Evolutionary conservation across 2,888 invertebrate genomes (phyloP).

Genomic region (Leptogaster cylindrica): DNA sequence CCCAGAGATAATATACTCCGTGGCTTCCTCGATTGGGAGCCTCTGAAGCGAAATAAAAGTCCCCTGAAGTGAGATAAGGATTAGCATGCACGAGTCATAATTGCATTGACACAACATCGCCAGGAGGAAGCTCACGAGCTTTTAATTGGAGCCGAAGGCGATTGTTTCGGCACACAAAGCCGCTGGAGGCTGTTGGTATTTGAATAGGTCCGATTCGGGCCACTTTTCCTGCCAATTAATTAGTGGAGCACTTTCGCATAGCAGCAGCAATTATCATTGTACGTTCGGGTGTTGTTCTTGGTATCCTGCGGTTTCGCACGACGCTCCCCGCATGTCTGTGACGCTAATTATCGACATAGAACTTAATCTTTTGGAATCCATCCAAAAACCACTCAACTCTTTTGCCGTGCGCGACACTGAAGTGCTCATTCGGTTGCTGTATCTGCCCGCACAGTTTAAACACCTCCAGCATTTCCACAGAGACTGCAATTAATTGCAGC

Average conservation of each 20-base stretch:
- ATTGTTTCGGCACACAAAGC: background rate
- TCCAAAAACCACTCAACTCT: background rate
- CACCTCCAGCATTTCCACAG: no score
- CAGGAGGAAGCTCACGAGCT: constrained; percentile 19
- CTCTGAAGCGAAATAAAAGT: background rate
- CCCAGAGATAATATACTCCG: no score
- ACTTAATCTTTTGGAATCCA: background rate
- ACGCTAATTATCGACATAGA: background rate
- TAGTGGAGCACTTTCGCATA: constrained; percentile 4
- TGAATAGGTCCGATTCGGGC: background rate
- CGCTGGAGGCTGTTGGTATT: background rate
- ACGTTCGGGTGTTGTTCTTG: no score
- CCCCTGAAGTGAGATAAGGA: background rate
- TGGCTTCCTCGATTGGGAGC: background rate
- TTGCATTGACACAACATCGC: constrained; percentile 29
- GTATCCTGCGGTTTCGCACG: no score
- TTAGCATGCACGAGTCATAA: constrained; percentile 27
- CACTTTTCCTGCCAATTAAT: constrained; percentile 17
- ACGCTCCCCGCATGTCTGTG: background rate
- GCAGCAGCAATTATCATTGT: background rate
- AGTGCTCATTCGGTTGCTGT: no score
- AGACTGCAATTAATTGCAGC: constrained; percentile 3
- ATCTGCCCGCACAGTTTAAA: no score
- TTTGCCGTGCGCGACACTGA: no score
- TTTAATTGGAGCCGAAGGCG: constrained; percentile 24